phyloP scores from a whole-genome alignment of 1,140 invertebrate species.

The Diorhabda sublineata region DNA sequence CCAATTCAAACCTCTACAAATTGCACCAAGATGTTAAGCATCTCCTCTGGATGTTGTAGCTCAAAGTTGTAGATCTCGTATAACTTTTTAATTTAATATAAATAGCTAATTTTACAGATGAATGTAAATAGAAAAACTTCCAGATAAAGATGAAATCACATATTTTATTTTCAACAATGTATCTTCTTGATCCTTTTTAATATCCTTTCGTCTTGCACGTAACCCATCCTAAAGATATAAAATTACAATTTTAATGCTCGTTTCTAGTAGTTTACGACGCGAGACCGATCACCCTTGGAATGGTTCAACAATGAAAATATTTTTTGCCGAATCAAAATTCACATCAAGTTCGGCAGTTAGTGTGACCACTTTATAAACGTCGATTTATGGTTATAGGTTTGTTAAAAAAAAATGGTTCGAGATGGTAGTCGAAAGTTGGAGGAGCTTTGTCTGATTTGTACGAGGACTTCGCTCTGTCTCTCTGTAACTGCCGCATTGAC shows the following conservation, averaged over 20 bases:
- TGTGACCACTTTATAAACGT: constrained; percentile 22
- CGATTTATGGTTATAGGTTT: constrained; percentile 33
- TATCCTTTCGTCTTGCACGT: constrained; percentile 6
- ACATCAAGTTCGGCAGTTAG: constrained; percentile 29
- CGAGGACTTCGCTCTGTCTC: constrained; percentile 9
- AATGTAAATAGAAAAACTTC: too few relatives aligned
- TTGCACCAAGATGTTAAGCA: too few relatives aligned
- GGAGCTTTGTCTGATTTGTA: constrained; percentile 29
- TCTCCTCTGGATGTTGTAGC: too few relatives aligned
- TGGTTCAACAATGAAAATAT: constrained; percentile 17
- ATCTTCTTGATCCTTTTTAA: too few relatives aligned
- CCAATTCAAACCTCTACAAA: too few relatives aligned
- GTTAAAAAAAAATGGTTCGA: constrained; percentile 26
- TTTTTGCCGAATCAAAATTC: constrained; percentile 26
- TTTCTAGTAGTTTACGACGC: constrained; percentile 18
- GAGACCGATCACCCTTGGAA: constrained; percentile 13
- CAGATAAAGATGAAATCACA: too few relatives aligned
- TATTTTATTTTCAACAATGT: too few relatives aligned
- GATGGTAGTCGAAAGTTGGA: constrained; percentile 4
- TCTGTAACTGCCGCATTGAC: constrained; percentile 34
- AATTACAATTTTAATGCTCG: constrained; percentile 19
- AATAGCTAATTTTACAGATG: too few relatives aligned
- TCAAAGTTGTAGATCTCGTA: too few relatives aligned
- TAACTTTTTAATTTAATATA: too few relatives aligned
- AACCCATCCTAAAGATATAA: constrained; percentile 14